These are phyloP conservation scores for Trissolcus brochymenae DNA, from an alignment of 2,888 invertebrate species.

Conservation along the genomic window DNA sequence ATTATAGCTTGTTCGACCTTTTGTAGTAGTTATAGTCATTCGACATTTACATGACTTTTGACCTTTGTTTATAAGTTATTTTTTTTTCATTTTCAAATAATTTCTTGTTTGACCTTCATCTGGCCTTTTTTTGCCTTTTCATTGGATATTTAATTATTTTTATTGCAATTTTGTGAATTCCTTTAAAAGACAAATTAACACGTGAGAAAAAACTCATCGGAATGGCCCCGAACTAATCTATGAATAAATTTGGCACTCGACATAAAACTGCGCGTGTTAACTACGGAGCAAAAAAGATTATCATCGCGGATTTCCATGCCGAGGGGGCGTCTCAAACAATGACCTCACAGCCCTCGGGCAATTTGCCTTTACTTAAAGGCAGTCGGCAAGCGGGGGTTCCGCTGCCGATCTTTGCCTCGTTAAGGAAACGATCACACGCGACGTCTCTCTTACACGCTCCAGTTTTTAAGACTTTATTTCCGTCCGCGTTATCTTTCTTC, in stretches of 20 bases:
- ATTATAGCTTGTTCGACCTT: no score
- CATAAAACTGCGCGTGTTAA: slow-evolving; percentile 50
- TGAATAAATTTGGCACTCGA: slow-evolving; percentile 40
- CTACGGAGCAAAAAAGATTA: slow-evolving; percentile 46
- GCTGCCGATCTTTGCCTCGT: slow-evolving; percentile 52
- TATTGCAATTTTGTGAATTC: no score
- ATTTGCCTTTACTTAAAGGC: slow-evolving; percentile 52
- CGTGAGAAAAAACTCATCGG: slow-evolving; percentile 22
- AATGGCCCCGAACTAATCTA: slow-evolving; percentile 26
- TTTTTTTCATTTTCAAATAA: no score
- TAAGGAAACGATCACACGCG: slow-evolving; percentile 51
- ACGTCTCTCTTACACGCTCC: slow-evolving; percentile 44
- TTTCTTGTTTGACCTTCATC: no score
- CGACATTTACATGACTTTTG: no score
- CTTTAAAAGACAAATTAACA: slow-evolving; percentile 17
- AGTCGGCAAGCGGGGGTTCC: slow-evolving; percentile 36
- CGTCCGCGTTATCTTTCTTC: slow-evolving; percentile 16
- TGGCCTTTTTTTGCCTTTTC: no score
- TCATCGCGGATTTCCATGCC: slow-evolving; percentile 60
- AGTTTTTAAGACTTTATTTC: slow-evolving; percentile 46
- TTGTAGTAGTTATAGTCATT: no score
- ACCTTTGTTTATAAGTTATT: no score
- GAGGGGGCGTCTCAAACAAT: slow-evolving; percentile 59
- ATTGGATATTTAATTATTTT: no score
- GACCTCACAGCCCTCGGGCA: slow-evolving; percentile 51